phyloP scores from a whole-genome alignment of 2,888 invertebrate species.

The Mystacides longicornis region DNA sequence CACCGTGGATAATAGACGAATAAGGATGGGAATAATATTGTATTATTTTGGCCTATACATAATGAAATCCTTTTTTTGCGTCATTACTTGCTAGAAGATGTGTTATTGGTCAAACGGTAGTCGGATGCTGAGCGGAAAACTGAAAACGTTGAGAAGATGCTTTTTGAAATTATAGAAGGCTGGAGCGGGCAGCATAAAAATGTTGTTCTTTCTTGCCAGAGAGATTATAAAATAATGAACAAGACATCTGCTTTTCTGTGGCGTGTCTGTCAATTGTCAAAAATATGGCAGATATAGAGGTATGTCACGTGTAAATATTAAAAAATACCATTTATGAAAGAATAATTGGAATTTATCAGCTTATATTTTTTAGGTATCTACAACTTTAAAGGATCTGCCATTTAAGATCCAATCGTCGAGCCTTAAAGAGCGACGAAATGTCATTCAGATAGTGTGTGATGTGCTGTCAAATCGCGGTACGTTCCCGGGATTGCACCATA shows the following conservation, averaged over 20 bases:
- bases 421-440: constrained; percentile 59
- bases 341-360: constrained; percentile 27
- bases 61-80: no score
- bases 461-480: constrained; percentile 70
- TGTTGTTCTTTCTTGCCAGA: background rate
- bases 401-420: constrained; percentile 66
- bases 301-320: constrained; percentile 42
- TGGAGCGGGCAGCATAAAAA: no score
- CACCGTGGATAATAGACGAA: no score
- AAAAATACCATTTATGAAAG: constrained; percentile 21
- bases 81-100: no score
- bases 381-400: constrained; percentile 65
- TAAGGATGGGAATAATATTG: no score
- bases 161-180: no score
- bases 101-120: no score
- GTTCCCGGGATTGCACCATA: no score
- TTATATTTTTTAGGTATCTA: constrained; percentile 49
- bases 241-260: background rate
- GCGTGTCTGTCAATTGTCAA: constrained; percentile 9
- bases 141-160: no score
- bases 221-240: background rate
- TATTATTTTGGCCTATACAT: no score
- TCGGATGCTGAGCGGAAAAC: no score
- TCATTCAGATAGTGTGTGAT: constrained; percentile 59
- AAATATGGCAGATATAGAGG: constrained; percentile 65